phyloP scores from a whole-genome alignment of 2,797 vertebrate genomes.

The Malurus splendens region DNA sequence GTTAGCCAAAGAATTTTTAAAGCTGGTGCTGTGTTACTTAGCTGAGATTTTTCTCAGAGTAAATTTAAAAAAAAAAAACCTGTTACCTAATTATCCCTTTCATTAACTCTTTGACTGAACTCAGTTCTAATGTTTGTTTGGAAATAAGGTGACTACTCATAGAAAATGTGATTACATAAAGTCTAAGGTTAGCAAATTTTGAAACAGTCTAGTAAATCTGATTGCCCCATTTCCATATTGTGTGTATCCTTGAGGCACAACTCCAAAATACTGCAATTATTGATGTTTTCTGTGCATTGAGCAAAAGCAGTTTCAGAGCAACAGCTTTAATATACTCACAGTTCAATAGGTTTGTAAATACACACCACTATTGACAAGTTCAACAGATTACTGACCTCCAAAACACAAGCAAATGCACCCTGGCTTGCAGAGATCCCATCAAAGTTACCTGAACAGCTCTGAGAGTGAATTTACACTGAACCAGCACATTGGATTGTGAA shows the following conservation, averaged over 20 bases:
- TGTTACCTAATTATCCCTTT: not conserved
- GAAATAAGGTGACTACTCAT: not conserved
- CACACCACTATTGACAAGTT: not conserved
- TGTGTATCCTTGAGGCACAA: not conserved
- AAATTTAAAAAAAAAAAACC: fast-evolving
- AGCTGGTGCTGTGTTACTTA: not conserved
- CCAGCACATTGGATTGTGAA: not conserved
- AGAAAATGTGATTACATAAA: not conserved
- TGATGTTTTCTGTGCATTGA: not conserved
- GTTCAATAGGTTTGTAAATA: not conserved
- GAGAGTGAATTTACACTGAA: not conserved
- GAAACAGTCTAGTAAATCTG: not conserved
- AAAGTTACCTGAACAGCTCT: not conserved
- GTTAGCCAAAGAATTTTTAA: not conserved
- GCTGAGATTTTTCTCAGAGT: not conserved
- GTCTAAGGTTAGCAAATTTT: not conserved
- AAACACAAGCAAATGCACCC: not conserved
- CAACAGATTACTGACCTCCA: not conserved
- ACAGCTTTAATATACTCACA: not conserved
- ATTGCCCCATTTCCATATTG: not conserved
- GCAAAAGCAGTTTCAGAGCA: not conserved
- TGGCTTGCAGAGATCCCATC: not conserved
- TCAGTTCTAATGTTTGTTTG: not conserved
- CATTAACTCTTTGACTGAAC: not conserved
- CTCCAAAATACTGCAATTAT: not conserved